Evolutionary conservation across 2,888 invertebrate genomes (phyloP).

Genomic region (Orthonevra nobilis): DNA sequence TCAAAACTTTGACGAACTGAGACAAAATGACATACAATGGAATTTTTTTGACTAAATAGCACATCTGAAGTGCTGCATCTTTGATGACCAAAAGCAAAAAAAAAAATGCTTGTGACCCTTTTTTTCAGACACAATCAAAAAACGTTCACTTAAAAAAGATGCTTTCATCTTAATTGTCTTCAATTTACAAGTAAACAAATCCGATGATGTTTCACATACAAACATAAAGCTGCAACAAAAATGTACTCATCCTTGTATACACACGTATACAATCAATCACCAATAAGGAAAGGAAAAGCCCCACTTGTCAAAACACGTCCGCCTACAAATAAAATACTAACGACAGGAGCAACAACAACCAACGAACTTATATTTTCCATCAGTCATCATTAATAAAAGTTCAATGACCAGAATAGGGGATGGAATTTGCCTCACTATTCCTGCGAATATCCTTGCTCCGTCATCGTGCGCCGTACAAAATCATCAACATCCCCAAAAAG

Average conservation of each 20-base stretch:
- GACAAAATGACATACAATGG: too few relatives aligned
- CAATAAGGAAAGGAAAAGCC: constrained; percentile 1
- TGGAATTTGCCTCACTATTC: too few relatives aligned
- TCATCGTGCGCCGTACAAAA: background rate
- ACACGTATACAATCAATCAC: constrained; percentile 7
- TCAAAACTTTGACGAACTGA: too few relatives aligned
- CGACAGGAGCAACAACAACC: background rate
- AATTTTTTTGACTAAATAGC: too few relatives aligned
- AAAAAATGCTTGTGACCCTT: too few relatives aligned
- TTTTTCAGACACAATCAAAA: too few relatives aligned
- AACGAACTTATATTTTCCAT: background rate
- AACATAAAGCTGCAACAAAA: background rate
- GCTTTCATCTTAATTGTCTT: constrained; percentile 1
- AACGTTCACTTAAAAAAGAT: background rate
- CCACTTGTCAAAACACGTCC: constrained; percentile 10
- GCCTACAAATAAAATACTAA: background rate
- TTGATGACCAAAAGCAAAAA: too few relatives aligned
- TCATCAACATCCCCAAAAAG: background rate
- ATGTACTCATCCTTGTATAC: too few relatives aligned
- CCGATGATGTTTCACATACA: background rate
- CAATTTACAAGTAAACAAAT: background rate
- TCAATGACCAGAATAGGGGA: constrained; percentile 18
- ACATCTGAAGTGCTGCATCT: too few relatives aligned
- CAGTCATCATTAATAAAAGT: constrained; percentile 21
- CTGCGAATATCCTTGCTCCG: background rate